These are phyloP conservation scores for Enteromius trimaculatus DNA, from an alignment of 2,797 vertebrate species.

Conservation along the genomic window DNA sequence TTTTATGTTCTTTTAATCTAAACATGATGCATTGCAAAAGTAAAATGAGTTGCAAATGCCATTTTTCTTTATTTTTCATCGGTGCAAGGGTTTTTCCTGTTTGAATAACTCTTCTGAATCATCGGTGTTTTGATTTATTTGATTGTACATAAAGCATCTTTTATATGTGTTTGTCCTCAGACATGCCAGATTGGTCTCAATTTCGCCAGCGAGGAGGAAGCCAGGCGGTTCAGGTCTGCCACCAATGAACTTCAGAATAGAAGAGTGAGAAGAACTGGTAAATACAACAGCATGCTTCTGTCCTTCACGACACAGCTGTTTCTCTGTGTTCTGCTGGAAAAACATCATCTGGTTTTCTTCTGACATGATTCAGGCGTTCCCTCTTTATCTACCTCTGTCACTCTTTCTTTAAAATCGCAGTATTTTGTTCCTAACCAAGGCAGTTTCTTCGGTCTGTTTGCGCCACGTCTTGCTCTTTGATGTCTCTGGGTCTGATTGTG, in stretches of 20 bases:
- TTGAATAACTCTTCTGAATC: background rate
- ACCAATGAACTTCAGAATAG: conserved; percentile 80
- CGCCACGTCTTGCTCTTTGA: conserved; percentile 13
- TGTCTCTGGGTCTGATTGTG: conserved; percentile 14
- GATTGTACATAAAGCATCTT: background rate
- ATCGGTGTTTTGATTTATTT: background rate
- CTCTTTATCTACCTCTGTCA: background rate
- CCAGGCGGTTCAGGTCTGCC: conserved; percentile 84
- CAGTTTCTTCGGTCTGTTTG: background rate
- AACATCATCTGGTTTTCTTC: background rate
- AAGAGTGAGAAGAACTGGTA: conserved; percentile 91
- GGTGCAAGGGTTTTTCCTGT: background rate
- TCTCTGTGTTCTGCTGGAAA: background rate
- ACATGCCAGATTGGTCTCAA: conserved; percentile 93
- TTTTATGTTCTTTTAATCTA: background rate
- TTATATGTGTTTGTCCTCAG: conserved; percentile 58
- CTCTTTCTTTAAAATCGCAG: background rate
- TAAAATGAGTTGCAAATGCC: background rate
- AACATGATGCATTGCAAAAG: background rate
- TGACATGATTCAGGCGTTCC: background rate
- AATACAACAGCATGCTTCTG: conserved; percentile 42
- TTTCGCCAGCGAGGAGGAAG: conserved; percentile 95
- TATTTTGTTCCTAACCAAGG: conserved; percentile 15
- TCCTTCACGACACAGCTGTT: background rate
- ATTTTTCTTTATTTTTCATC: background rate